These are phyloP conservation scores for Cyprinodon brontotheroides DNA, from an alignment of 2,113 vertebrate genomes.

Conservation along the genomic window DNA sequence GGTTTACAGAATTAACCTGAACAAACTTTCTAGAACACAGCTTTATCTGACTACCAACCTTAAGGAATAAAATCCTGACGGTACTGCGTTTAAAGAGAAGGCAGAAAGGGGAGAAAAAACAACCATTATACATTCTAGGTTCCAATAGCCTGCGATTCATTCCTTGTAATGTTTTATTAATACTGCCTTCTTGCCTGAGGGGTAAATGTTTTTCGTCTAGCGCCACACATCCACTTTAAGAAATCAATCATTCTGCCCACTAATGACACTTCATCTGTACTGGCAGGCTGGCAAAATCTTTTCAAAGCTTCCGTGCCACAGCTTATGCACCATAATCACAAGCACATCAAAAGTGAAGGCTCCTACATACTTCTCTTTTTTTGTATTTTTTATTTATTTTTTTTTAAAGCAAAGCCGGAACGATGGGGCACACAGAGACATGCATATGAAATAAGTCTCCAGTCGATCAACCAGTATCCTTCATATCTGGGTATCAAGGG, in stretches of 20 bases:
- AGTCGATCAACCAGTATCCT: background rate
- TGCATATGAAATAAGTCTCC: background rate
- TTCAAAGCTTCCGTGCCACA: conserved; percentile 31
- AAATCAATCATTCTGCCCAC: conserved; percentile 71
- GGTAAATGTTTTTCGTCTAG: conserved; percentile 67
- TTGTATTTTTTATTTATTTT: background rate
- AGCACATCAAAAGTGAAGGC: conserved; percentile 32
- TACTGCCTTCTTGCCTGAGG: conserved; percentile 62
- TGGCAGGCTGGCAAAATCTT: conserved; percentile 36
- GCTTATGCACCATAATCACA: conserved; percentile 44
- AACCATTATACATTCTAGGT: conserved; percentile 53
- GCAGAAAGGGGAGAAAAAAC: conserved; percentile 36
- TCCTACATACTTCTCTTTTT: background rate
- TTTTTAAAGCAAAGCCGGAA: background rate
- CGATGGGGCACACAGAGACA: background rate
- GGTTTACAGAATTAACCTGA: conserved; percentile 25
- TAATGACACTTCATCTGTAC: conserved; percentile 66
- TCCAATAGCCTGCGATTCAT: conserved; percentile 54
- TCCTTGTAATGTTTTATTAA: conserved; percentile 80
- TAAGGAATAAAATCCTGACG: conserved; percentile 28
- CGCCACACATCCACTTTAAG: conserved; percentile 54
- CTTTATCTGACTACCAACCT: background rate
- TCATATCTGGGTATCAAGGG: background rate
- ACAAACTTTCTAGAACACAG: conserved; percentile 5
- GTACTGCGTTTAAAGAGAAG: conserved; percentile 39